Evolutionary conservation across 2,888 invertebrate genomes (phyloP).

Genomic region (Lasiommata megera): DNA sequence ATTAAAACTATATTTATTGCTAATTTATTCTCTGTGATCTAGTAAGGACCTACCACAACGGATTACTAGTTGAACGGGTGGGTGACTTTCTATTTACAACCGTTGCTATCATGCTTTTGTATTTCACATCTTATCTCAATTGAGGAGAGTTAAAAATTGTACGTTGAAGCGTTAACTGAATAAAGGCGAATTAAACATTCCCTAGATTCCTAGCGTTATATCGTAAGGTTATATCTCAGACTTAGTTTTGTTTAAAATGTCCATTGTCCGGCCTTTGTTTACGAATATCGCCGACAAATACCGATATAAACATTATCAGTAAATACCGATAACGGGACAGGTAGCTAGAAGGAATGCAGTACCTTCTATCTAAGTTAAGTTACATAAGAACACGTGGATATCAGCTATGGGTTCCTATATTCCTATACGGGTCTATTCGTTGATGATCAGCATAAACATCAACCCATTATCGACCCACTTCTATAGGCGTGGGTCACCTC

Average conservation of each 20-base stretch:
- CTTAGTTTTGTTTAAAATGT: slow-evolving; percentile 11
- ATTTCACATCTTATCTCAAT: slow-evolving; percentile 8
- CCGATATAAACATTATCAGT: neutral
- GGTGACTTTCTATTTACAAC: slow-evolving; percentile 31
- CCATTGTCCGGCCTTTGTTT: slow-evolving; percentile 8
- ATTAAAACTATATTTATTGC: slow-evolving; percentile 27
- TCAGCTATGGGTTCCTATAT: too few relatives aligned
- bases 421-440: too few relatives aligned
- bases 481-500: too few relatives aligned
- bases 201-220: slow-evolving; percentile 3
- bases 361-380: too few relatives aligned
- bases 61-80: slow-evolving; percentile 21
- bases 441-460: too few relatives aligned
- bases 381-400: too few relatives aligned
- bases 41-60: slow-evolving; percentile 33
- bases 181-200: slow-evolving; percentile 19
- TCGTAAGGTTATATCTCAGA: neutral
- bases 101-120: neutral
- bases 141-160: slow-evolving; percentile 13
- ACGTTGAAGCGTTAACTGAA: neutral
- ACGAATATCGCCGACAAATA: slow-evolving; percentile 4
- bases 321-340: neutral
- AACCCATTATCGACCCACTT: too few relatives aligned
- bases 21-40: slow-evolving; percentile 30
- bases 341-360: neutral